phyloP scores from a whole-genome alignment of 1,140 invertebrate species.

The Drosophila gunungcola region DNA sequence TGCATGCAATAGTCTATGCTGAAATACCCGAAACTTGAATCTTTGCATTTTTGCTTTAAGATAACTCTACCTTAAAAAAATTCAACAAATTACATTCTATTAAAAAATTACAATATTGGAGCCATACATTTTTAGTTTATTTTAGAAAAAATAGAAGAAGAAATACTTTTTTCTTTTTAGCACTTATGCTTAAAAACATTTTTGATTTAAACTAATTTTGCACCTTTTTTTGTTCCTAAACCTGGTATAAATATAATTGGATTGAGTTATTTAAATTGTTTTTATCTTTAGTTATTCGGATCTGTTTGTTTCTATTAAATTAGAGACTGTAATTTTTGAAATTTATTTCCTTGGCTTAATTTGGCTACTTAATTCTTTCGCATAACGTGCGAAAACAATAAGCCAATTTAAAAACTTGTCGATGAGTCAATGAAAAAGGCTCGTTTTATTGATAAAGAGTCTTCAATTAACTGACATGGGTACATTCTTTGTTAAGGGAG shows the following conservation, averaged over 20 bases:
- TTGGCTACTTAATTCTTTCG: slow-evolving; percentile 35
- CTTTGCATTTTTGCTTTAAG: neutral
- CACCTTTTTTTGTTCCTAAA: no score
- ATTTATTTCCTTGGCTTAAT: neutral
- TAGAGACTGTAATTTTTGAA: neutral
- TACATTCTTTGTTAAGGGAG: neutral
- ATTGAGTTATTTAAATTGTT: no score
- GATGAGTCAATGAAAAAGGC: slow-evolving; percentile 11
- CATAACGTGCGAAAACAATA: slow-evolving; percentile 30
- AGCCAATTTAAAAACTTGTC: slow-evolving; percentile 11
- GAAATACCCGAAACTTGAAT: neutral
- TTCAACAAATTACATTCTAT: neutral
- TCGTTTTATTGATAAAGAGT: slow-evolving; percentile 1
- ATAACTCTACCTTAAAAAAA: neutral
- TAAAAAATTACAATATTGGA: no score
- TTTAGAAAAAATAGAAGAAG: no score
- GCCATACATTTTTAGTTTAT: no score
- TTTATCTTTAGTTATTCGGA: no score
- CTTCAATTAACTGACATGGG: slow-evolving; percentile 2
- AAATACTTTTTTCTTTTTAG: no score
- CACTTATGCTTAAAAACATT: neutral
- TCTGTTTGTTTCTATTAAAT: no score
- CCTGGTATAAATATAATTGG: no score
- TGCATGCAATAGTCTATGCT: neutral
- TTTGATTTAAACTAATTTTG: no score